These are phyloP conservation scores for Ploceus nigricollis DNA, from an alignment of 2,113 vertebrate species.

Conservation along the genomic window DNA sequence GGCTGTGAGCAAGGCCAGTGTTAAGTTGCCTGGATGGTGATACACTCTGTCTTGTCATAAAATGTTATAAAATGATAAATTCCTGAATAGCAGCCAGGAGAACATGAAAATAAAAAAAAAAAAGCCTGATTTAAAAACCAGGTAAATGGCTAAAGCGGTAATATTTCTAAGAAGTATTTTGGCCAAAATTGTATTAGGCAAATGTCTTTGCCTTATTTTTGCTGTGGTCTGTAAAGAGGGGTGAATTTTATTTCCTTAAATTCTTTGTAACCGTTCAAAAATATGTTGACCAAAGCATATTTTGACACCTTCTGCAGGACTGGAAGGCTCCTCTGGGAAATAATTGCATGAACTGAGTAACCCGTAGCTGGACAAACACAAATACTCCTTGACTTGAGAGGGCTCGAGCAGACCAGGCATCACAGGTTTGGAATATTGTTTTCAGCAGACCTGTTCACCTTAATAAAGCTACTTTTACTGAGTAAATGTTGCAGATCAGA, in stretches of 20 bases:
- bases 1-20: not conserved
- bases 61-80: not conserved
- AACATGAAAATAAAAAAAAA: not conserved
- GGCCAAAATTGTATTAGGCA: not conserved
- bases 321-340: not conserved
- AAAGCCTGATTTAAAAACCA: not conserved
- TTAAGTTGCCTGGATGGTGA: not conserved
- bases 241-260: not conserved
- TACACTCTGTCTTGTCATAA: not conserved
- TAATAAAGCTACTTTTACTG: not conserved
- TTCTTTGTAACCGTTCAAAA: not conserved
- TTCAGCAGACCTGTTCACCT: not conserved
- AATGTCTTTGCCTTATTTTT: not conserved
- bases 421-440: not conserved
- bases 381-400: not conserved
- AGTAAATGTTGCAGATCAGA: not conserved
- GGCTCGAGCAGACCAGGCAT: not conserved
- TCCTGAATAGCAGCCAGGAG: conserved; percentile 3
- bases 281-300: not conserved
- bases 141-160: not conserved
- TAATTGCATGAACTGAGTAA: not conserved
- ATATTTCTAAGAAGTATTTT: not conserved
- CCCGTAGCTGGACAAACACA: not conserved
- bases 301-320: not conserved
- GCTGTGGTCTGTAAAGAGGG: not conserved